phyloP scores from a whole-genome alignment of 2,888 invertebrate genomes.

The Zaprionus obscuricornis region DNA sequence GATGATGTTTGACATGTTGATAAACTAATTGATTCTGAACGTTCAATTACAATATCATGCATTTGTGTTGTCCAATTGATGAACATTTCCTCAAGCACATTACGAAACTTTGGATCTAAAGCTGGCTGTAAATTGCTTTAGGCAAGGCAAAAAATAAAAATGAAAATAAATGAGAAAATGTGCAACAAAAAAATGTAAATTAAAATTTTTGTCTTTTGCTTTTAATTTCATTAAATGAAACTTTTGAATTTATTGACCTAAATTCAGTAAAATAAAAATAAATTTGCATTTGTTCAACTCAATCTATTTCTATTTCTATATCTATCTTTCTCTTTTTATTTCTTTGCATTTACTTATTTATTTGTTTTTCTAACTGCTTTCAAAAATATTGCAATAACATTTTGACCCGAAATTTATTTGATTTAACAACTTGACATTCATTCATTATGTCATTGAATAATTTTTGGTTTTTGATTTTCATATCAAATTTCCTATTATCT shows the following conservation, averaged over 20 bases:
- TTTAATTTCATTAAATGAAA: no score
- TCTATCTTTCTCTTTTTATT: background rate
- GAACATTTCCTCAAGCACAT: conserved; percentile 92
- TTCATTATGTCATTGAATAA: conserved; percentile 30
- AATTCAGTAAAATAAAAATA: conserved; percentile 39
- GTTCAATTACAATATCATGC: conserved; percentile 83
- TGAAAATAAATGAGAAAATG: conserved; percentile 10
- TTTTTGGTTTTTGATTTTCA: no score
- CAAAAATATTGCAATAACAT: conserved; percentile 39
- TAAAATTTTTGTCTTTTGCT: no score
- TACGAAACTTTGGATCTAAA: conserved; percentile 81
- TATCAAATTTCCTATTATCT: no score
- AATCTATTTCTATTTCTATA: background rate
- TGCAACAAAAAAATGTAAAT: conserved; percentile 2
- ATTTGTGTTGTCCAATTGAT: conserved; percentile 95
- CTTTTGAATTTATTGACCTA: conserved; percentile 54
- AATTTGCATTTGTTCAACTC: conserved; percentile 23
- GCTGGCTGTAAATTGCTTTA: conserved; percentile 64
- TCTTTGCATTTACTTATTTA: background rate
- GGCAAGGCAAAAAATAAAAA: conserved; percentile 13
- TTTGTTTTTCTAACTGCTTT: background rate
- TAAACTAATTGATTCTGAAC: conserved; percentile 60
- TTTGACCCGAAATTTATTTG: conserved; percentile 47
- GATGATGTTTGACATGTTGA: background rate
- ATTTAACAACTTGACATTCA: conserved; percentile 46